Evolutionary conservation across 2,888 invertebrate species (phyloP), one percentile per base, ranked within the genome.

Genomic region (Mythimna albipuncta): DNA sequence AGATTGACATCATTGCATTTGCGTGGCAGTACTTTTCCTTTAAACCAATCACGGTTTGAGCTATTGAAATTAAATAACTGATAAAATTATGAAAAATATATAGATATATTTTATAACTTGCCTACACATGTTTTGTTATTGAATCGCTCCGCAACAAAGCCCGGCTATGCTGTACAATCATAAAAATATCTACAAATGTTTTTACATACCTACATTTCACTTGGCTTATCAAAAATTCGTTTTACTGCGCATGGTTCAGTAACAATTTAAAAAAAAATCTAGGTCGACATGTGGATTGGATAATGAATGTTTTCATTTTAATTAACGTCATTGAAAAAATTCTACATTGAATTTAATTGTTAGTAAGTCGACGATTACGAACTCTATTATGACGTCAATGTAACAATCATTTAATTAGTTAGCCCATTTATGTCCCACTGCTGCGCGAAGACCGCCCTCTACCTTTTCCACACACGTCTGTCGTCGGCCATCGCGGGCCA

Each of bases 221-320:
- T 64, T 79, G 35, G 44, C 67, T 70, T 81, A 81, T 76, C 81
- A 19, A 38, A n/a, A 75, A 79, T 62, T 64, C 35, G 35, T 41
- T 10, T 35, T 10, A 54, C 16, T 32, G 75, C 41, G 38, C 64
- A 35, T 47, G 61, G 16, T 47, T 62, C 16, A 54, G 1, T 38
- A 61, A 64, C 13, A 21, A 44, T 47, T 47, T 2, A 32, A 50
- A 19, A 11, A 50, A 19, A 11, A 38, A 78, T 44, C 54, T 80
- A 50, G 81, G 75, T 63, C 69, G 61, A 57, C n/a, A 38, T 57
- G 57, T 64, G 38, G 50, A 19, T 50, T 64, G 38, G 50, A 19
- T 50, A 50, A 55, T 72, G 9, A 57, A 52, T 52, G n/a, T 62
- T 4, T 64, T 64, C 61, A 58, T 47, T 70, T 21, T 13, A 62